Conservation (phyloP, 2,888 invertebrate genomes). For the Glaucopsyche alexis region DNA sequence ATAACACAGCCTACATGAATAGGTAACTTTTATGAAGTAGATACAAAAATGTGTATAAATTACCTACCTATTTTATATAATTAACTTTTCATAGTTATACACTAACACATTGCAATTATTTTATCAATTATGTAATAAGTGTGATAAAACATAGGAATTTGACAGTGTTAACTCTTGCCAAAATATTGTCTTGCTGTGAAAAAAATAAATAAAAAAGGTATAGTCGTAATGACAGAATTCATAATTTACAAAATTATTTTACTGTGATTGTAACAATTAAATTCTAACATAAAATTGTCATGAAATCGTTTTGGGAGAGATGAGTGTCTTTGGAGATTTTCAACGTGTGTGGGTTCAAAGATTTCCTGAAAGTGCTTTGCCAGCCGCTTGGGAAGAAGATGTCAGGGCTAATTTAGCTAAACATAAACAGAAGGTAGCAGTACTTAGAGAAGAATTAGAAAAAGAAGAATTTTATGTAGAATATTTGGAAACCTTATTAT, state of each 20-base stretch:
- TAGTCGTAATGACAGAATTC: conserved; percentile 59
- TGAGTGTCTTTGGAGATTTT: conserved; percentile 95
- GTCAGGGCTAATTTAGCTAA: conserved; percentile 93
- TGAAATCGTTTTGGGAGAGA: conserved; percentile 80
- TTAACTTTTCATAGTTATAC: too few species aligned
- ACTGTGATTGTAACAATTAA: conserved; percentile 49
- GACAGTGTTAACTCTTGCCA: not conserved
- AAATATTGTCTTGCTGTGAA: conserved; percentile 30
- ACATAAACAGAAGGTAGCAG: conserved; percentile 91
- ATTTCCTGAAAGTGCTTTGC: conserved; percentile 93
- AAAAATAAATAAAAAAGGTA: conserved; percentile 45
- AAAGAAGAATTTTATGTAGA: conserved; percentile 95
- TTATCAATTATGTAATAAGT: too few species aligned
- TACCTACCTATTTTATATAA: too few species aligned
- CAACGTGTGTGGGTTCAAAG: conserved; percentile 95
- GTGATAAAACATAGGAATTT: not conserved
- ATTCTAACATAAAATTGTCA: conserved; percentile 73
- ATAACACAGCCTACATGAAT: not conserved
- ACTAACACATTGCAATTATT: too few species aligned
- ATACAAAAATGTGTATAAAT: too few species aligned
- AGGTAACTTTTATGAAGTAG: too few species aligned
- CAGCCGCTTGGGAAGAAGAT: conserved; percentile 96
- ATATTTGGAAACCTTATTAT: conserved; percentile 90
- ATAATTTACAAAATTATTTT: conserved; percentile 57
- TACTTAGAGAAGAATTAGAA: conserved; percentile 91